Base-by-base conservation (phyloP, 2,113 vertebrate genomes). In the Nestor notabilis region DNA sequence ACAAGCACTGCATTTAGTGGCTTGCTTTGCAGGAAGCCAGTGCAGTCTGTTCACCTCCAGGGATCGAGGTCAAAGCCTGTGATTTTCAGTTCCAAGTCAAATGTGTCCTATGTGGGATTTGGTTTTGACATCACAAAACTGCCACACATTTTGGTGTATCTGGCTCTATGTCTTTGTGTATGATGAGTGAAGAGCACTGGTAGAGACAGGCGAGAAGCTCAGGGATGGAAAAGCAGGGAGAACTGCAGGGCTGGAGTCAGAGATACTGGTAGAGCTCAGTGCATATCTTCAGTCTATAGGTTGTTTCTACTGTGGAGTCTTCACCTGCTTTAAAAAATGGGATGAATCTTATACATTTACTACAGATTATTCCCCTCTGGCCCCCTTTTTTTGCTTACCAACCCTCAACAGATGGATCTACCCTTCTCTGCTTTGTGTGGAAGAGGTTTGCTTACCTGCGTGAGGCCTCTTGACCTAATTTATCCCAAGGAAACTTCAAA, bases 381-480 rank as follows among this genome's bases (percentile, higher is more conserved):
- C 23, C 15, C 12, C 19, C 23, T 50, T 24, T 43, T 84, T 91
- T 83, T 71, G 23, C 65, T 90, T 93, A 33, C 43, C n/a, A 64
- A 25, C 65, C 44, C 56, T 79, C 65, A 76, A 31, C 50, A 93
- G 78, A 86, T 1, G 1, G 74, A 55, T 93, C 41, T 49, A 27
- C 8, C 11, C 27, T 83, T 83, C 20, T 86, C 58, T 81, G 14
- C 3, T 61, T 65, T 46, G 12, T 55, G 11, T 75, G 3, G 31
- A 60, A 44, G 50, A 82, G 10, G 8, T 79, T 95, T 92, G 41
- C 71, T 74, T 81, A 90, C 43, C 61, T 90, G 87, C 84, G 80
- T 80, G 64, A 89, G 76, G 85, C 69, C 41, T 94, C 46, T 93
- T 97, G 77, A 76, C 72, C 72, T 92, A n/a, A 83, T 91, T 97